Base-by-base conservation (phyloP, 2,113 vertebrate species). In the Naja naja region DNA sequence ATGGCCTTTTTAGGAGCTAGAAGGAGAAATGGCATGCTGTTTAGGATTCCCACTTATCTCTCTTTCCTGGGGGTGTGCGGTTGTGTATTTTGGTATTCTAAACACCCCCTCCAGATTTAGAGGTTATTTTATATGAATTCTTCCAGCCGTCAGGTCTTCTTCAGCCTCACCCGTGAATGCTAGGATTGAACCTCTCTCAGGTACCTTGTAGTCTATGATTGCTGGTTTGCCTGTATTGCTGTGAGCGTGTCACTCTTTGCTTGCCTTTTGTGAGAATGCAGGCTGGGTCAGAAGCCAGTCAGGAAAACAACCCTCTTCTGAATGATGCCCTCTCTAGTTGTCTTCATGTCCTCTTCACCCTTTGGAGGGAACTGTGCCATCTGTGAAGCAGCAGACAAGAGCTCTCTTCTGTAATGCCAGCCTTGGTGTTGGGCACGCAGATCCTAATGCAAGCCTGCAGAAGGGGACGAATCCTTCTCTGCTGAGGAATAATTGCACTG, bases 391-490 rank as follows among this genome's bases (percentile, higher is more conserved):
- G 30, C 34, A 18, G 90, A 39, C 86, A 58, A 45, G 45, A 25
- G 56, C 4, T n/a, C 85, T 30, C 39, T 52, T 88, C 91, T 25
- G 69, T 30, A 53, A 89, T 27, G 3, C 14, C 0, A 4, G 69
- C 0, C 0, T 87, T 54, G n/a, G 27, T 4, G n/a, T 86, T 45
- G 18, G 2, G 87, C 4, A 74, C 0, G 1, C 23, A 34, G 25
- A 25, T 25, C 34, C 14, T 5, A 3, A 58, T 7, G 0, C 11
- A 39, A 39, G 69, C 34, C 69, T 81, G 69, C 18, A 9, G 18
- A 23, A 23, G 16, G 5, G 6, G 14, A 3, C 20, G 0, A 1
- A 3, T 3, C 34, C n/a, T 5, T 5, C 2, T 20, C 55, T 14
- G 22, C 81, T 3, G 47, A 64, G 55, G 52, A 22, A 27, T 43